These are phyloP conservation scores for Neosalanx taihuensis DNA, from an alignment of 2,797 vertebrate species.

Conservation along the genomic window DNA sequence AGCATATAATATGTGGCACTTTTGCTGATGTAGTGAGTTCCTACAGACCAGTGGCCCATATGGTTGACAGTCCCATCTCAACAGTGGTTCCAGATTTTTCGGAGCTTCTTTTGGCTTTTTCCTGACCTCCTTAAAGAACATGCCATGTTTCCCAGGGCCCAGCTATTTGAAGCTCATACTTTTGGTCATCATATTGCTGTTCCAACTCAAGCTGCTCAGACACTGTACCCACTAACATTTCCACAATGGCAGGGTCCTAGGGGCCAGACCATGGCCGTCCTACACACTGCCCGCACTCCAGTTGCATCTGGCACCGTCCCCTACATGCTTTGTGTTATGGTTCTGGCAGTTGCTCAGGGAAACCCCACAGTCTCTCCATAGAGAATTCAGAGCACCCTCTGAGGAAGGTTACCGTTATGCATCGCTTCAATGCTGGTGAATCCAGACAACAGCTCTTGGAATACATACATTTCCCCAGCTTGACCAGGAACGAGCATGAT, in stretches of 20 bases:
- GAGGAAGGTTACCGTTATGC: conserved; percentile 63
- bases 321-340: conserved; percentile 74
- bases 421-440: conserved; percentile 67
- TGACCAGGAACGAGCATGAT: conserved; percentile 53
- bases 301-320: conserved; percentile 70
- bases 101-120: conserved; percentile 59
- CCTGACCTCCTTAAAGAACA: conserved; percentile 72
- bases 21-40: conserved; percentile 69
- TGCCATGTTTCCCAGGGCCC: conserved; percentile 75
- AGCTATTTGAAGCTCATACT: conserved; percentile 78
- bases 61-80: conserved; percentile 63
- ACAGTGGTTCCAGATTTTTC: conserved; percentile 49
- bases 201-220: conserved; percentile 70
- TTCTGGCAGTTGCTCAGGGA: conserved; percentile 72
- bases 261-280: conserved; percentile 74
- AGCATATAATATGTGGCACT: conserved; percentile 51
- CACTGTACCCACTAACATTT: conserved; percentile 74
- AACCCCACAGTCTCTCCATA: conserved; percentile 76
- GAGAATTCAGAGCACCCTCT: conserved; percentile 64
- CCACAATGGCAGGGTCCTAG: conserved; percentile 74
- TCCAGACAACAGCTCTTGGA: conserved; percentile 56
- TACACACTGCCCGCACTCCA: conserved; percentile 68
- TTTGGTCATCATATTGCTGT: conserved; percentile 73
- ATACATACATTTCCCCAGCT: conserved; percentile 40
- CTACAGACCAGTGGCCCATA: conserved; percentile 54